A percentile compares a stretch with the other conserved stretches of the same genome.
phyloP scores from a whole-genome alignment of 2,797 vertebrate genomes.

The Diceros bicornis region DNA sequence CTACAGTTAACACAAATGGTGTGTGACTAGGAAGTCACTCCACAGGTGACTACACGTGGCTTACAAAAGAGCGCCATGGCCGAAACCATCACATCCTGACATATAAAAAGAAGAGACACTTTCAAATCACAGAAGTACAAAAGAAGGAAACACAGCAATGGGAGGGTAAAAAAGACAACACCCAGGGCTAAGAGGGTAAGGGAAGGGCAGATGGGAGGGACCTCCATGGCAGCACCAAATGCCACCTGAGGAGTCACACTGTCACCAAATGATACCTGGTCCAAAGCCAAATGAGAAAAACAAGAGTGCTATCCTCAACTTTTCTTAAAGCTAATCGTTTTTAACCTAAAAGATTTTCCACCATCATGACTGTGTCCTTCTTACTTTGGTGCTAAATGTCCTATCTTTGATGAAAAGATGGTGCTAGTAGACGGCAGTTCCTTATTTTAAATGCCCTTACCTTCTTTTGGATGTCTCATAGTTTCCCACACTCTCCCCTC shows the following conservation, averaged over 20 bases:
- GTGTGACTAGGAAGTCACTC: not conserved
- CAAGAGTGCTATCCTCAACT: accelerated
- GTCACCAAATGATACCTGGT: not conserved
- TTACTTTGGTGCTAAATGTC: too few relatives aligned
- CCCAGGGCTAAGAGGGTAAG: not conserved
- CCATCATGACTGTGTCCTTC: not conserved
- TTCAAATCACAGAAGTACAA: not conserved
- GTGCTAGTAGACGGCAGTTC: not conserved
- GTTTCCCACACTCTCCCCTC: not conserved
- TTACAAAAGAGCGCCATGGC: not conserved
- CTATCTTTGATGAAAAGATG: not conserved
- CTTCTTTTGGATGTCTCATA: not conserved
- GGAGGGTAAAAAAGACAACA: not conserved
- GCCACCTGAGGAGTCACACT: not conserved
- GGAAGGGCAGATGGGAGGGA: accelerated
- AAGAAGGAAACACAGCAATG: not conserved
- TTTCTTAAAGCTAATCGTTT: not conserved
- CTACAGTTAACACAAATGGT: not conserved
- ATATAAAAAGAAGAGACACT: not conserved
- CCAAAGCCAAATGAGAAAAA: not conserved
- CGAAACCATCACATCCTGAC: not conserved
- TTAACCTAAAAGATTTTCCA: not conserved
- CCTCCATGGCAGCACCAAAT: not conserved
- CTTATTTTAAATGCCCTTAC: not conserved
- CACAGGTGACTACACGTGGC: not conserved